Conservation (phyloP, 1,140 invertebrate genomes). For the Nephotettix cincticeps region DNA sequence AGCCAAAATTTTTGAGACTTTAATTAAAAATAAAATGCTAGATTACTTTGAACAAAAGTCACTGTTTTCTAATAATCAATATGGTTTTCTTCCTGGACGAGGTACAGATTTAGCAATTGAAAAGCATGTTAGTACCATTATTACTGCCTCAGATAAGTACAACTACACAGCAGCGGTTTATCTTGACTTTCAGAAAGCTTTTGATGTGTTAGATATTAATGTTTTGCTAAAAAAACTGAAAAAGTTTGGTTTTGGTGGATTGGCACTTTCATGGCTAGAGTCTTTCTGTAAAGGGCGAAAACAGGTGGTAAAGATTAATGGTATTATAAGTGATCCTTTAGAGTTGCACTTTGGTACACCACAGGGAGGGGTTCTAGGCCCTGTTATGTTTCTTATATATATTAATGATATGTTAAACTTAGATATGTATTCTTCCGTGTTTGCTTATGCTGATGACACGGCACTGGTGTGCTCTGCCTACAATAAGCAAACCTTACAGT, state of each 20-base stretch:
- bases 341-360: neutral
- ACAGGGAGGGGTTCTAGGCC: neutral
- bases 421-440: too few species aligned
- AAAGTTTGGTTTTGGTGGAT: neutral
- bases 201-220: neutral
- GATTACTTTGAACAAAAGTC: neutral
- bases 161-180: neutral
- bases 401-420: slow-evolving; percentile 7
- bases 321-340: neutral
- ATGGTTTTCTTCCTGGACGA: neutral
- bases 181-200: neutral
- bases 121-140: neutral
- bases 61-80: neutral
- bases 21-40: neutral
- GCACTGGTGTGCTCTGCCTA: too few species aligned
- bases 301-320: neutral
- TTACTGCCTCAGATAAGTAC: neutral
- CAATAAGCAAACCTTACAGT: too few species aligned
- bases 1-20: neutral
- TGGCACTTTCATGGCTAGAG: neutral
- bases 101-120: neutral
- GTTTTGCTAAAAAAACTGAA: neutral
- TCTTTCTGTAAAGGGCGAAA: neutral
- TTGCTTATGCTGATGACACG: too few species aligned
- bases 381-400: neutral